Conservation (phyloP, 2,113 vertebrate species). For the Cathartes aura region DNA sequence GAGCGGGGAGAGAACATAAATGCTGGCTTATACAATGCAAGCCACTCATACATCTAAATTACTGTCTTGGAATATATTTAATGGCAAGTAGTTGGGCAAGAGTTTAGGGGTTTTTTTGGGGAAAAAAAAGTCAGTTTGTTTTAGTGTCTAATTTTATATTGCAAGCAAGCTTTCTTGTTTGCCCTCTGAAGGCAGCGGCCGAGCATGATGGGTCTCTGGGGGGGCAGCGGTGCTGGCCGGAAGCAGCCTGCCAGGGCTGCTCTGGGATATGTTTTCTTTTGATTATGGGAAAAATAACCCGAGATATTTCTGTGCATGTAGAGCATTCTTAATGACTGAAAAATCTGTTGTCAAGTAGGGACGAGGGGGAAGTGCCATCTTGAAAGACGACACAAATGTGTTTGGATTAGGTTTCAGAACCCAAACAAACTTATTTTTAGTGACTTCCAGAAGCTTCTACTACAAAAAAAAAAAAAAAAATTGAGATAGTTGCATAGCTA, state of each 20-base stretch:
- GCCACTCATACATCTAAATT: background rate
- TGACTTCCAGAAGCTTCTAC: slow-evolving; percentile 33
- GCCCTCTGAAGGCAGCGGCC: slow-evolving; percentile 4
- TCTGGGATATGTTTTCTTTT: slow-evolving; percentile 63
- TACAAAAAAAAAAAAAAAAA: background rate
- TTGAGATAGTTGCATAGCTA: rapidly evolving
- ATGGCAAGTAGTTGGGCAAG: background rate
- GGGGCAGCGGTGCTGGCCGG: background rate
- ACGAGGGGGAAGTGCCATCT: slow-evolving; percentile 4
- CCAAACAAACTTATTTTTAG: slow-evolving; percentile 49
- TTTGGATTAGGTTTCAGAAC: slow-evolving; percentile 13
- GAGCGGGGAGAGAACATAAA: background rate
- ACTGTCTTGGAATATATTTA: background rate
- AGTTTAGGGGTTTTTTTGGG: background rate
- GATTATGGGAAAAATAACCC: slow-evolving; percentile 68
- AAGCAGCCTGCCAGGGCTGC: slow-evolving; percentile 34
- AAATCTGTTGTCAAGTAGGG: slow-evolving; percentile 21
- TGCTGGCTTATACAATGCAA: background rate
- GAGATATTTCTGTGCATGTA: slow-evolving; percentile 54
- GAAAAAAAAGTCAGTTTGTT: background rate
- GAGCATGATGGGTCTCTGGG: slow-evolving; percentile 6
- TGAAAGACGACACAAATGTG: background rate
- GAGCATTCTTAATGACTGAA: slow-evolving; percentile 56
- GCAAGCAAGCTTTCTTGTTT: background rate
- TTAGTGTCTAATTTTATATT: background rate